These are phyloP conservation scores for Vireo altiloquus DNA, from an alignment of 2,113 vertebrate genomes.

Conservation along the genomic window DNA sequence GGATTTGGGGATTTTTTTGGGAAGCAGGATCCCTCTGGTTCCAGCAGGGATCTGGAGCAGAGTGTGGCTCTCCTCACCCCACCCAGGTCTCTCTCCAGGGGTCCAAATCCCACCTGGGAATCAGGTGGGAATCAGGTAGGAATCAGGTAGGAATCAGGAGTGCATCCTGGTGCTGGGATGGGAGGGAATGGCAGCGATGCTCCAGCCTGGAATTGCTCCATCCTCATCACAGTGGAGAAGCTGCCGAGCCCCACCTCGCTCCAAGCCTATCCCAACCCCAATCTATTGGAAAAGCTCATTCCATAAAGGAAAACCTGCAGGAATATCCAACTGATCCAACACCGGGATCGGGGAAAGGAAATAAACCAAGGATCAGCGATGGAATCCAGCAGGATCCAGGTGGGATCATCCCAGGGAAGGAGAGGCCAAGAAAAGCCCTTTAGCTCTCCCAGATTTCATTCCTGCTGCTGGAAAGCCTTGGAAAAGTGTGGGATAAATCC, in stretches of 20 bases:
- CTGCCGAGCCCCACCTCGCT: accelerated
- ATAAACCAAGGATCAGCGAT: neutral
- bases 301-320: neutral
- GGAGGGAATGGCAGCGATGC: neutral
- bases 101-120: neutral
- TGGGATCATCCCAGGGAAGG: neutral
- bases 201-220: neutral
- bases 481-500: neutral
- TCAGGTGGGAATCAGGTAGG: neutral
- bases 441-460: neutral
- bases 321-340: neutral
- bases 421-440: neutral
- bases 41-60: accelerated
- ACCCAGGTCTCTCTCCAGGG: neutral
- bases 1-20: neutral
- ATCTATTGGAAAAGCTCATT: neutral
- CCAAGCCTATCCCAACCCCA: neutral
- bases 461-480: neutral
- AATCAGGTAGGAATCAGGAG: neutral
- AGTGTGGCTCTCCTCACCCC: accelerated
- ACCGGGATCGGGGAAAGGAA: neutral
- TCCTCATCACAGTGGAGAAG: no score
- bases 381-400: neutral
- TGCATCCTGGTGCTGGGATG: neutral
- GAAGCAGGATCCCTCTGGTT: neutral